Conservation (phyloP, 2,888 invertebrate species). For the Phortica okadai region DNA sequence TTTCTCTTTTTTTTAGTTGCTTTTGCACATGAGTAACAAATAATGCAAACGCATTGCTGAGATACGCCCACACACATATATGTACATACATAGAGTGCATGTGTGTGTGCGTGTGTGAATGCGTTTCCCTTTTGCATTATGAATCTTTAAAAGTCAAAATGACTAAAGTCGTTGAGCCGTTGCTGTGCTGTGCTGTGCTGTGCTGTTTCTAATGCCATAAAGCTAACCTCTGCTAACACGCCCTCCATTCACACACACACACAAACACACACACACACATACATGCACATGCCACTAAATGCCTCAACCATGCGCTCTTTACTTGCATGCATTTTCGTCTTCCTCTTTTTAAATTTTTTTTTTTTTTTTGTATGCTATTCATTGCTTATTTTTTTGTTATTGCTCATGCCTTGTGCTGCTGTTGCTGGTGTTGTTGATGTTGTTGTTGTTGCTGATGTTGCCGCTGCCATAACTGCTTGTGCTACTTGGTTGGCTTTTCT, state of each 20-base stretch:
- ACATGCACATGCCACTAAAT: neutral
- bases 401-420: neutral
- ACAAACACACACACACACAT: too few relatives aligned
- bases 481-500: neutral
- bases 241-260: neutral
- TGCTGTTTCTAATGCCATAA: neutral
- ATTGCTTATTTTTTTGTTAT: too few relatives aligned
- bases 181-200: neutral
- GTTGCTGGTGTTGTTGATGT: neutral
- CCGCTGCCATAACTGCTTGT: neutral
- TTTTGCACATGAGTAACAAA: constrained; percentile 25
- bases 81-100: neutral
- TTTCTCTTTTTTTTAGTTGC: neutral
- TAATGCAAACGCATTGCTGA: neutral
- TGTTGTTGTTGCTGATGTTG: neutral
- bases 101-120: too few relatives aligned
- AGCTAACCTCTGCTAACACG: neutral
- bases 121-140: constrained; percentile 29
- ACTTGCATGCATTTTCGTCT: neutral
- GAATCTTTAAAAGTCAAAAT: constrained; percentile 3
- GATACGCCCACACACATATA: neutral
- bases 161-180: neutral
- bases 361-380: too few relatives aligned
- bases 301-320: neutral
- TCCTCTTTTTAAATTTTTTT: neutral